Base-by-base conservation (phyloP, 2,797 vertebrate genomes). In the Allobates femoralis region DNA sequence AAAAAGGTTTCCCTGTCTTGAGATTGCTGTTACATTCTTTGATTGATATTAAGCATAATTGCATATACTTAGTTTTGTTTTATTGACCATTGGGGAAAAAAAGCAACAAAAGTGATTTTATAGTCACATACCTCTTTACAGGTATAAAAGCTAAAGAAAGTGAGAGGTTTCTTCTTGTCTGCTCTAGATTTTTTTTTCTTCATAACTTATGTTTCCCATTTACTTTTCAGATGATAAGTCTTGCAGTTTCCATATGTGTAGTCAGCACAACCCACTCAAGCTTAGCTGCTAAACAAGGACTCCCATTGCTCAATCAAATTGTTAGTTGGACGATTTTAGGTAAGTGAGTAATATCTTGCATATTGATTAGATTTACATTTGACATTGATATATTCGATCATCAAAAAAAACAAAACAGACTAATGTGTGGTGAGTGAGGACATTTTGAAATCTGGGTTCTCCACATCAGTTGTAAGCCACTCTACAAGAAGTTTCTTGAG, bases 241-340 rank as follows among this genome's bases (percentile, higher is more conserved):
- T 95, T 85, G 92, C 91, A 0, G 88, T 97, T 84, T 98, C 97
- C 0, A 92, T 94, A 0, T 97, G 91, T 0, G 86, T 96, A 79
- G 96, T 96, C 3, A 94, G 91, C 81, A 95, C 93, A 86, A 99
- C 98, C 5, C 96, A 99, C 88, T 90, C 86, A 78, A 99, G 97
- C 88, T 95, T 99, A 83, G 93, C 94, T 73, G 92, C 89, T 88
- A 99, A 99, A 82, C 95, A 94, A 85, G 98, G 98, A 28, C 92
- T 99, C 55, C 97, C 98, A 1, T 79, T 96, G 66, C 58, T 94
- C 51, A 99, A 97, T 90, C 98, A 99, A 89, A 87, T 97, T 80
- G 84, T 97, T 90, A 99, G 98, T 94, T 99, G 98, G 98, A 85
- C 89, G 79, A 97, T 93, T 10, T 92, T 99, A 91, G 97, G 98